Evolutionary conservation across 2,797 vertebrate genomes (phyloP), one percentile per base, ranked within the genome.

Genomic region (Borostomias antarcticus): DNA sequence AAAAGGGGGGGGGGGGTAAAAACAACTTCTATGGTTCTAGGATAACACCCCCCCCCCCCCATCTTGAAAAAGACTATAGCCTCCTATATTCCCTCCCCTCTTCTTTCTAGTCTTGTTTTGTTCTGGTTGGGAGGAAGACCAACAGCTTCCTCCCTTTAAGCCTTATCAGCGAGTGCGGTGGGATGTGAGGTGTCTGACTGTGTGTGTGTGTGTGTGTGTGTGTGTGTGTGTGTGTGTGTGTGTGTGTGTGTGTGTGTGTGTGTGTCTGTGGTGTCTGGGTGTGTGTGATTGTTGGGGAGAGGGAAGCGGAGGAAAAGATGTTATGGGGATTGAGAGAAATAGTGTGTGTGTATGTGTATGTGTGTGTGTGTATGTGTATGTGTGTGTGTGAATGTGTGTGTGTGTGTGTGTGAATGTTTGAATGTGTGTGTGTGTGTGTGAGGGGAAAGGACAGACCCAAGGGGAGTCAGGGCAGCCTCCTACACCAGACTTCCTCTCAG

Each of bases 391-490:
- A n/a, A n/a, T n/a, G n/a, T n/a, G n/a, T n/a, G n/a, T n/a, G n/a
- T n/a, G n/a, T n/a, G n/a, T n/a, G n/a, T n/a, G n/a, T n/a, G n/a
- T n/a, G n/a, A n/a, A n/a, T n/a, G n/a, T n/a, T n/a, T n/a, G n/a
- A n/a, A n/a, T n/a, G n/a, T n/a, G n/a, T n/a, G n/a, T n/a, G n/a
- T n/a, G n/a, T n/a, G 47, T 32, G 48, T 29, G 54, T 58, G 26
- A 19, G n/a, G n/a, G n/a, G n/a, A n/a, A n/a, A n/a, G n/a, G n/a
- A n/a, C 19, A 59, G 59, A 72, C 58, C 54, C 66, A 43, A 59
- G 69, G 69, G 76, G 71, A 74, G 76, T 80, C 69, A 76, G 68
- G 69, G 73, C 74, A 73, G 59, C 70, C 77, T 54, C 43, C 64
- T 45, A 70, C 69, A 70, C 51, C 73, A 74, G 62, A 76, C 72